Evolutionary conservation across 2,888 invertebrate genomes (phyloP).

Genomic region (Neocrepidodera transversa): DNA sequence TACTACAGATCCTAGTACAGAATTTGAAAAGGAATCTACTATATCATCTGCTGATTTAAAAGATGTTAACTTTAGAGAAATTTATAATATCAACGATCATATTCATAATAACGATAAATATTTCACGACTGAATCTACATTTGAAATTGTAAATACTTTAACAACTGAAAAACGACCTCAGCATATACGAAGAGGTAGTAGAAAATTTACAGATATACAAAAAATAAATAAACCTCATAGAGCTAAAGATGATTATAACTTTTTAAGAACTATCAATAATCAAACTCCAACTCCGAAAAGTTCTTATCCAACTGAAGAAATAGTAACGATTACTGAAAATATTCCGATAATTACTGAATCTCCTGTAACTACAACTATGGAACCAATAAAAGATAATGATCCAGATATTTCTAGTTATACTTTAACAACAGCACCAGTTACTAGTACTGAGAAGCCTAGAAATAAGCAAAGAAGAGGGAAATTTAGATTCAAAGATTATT

Average conservation of each 20-base stretch:
- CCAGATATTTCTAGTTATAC: background rate
- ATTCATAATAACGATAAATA: constrained; percentile 1
- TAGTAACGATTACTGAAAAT: constrained; percentile 1
- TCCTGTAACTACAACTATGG: background rate
- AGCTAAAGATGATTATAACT: constrained; percentile 39
- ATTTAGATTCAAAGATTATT: constrained; percentile 13
- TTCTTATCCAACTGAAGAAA: background rate
- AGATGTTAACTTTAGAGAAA: background rate
- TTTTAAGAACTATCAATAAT: constrained; percentile 33
- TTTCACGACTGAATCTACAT: background rate
- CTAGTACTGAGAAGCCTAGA: constrained; percentile 22
- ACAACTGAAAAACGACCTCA: constrained; percentile 17
- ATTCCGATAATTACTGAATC: constrained; percentile 26
- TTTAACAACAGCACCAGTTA: constrained; percentile 9
- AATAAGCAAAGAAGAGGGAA: constrained; percentile 32
- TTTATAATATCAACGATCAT: constrained; percentile 8
- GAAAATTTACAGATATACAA: constrained; percentile 18
- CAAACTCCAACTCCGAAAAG: constrained; percentile 25
- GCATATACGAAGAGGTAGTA: constrained; percentile 24
- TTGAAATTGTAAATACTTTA: constrained; percentile 12
- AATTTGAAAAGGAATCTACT: too few relatives aligned
- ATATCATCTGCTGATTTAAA: too few relatives aligned
- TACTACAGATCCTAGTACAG: too few relatives aligned
- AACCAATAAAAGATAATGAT: constrained; percentile 10
- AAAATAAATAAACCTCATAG: constrained; percentile 30